Evolutionary conservation across 2,113 vertebrate species (phyloP), one percentile per base, ranked within the genome.

Genomic region (Ageneiosus marmoratus): DNA sequence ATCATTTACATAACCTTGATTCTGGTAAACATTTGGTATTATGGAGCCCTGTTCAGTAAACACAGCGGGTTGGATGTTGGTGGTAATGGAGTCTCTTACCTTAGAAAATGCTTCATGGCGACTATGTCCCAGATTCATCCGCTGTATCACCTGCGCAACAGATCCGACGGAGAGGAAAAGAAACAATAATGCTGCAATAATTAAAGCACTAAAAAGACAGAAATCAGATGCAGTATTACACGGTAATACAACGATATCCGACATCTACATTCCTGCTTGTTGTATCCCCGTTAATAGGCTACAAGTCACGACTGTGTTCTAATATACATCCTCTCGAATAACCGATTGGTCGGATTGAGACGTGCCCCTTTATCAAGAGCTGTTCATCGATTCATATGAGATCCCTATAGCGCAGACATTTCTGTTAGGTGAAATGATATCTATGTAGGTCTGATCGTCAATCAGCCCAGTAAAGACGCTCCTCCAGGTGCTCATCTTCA

Each of bases 81-180:
- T 73, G 20, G 1, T 41, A 20, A 44, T 69, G 65, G 16, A 37
- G n/a, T 44, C 44, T 77, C 77, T 88, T 89, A 95, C 94, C 92
- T 93, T 55, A 95, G 88, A 65, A 95, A 95, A 91, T 95, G 93
- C 92, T 95, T 95, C 94, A 95, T 95, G 62, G 88, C 89, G 89
- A 70, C 58, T 72, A 63, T n/a, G 85, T 79, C 46, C 82, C 80
- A 69, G 75, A 86, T 70, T 37, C 62, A 79, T 83, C 4, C 85
- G 76, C 85, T 72, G 53, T 24, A 65, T 48, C 77, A 41, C 77
- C 83, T 85, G 83, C 65, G 76, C 80, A 83, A 77, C 83, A 87
- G 69, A 74, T 82, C 48, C n/a, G 65, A 72, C 48, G 8, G 32
- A 53, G 46, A 22, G 18, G 8, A 27, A 8, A 15, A 15, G 22